These are phyloP conservation scores for Metalampra italica DNA, from an alignment of 2,888 invertebrate species.

Conservation along the genomic window DNA sequence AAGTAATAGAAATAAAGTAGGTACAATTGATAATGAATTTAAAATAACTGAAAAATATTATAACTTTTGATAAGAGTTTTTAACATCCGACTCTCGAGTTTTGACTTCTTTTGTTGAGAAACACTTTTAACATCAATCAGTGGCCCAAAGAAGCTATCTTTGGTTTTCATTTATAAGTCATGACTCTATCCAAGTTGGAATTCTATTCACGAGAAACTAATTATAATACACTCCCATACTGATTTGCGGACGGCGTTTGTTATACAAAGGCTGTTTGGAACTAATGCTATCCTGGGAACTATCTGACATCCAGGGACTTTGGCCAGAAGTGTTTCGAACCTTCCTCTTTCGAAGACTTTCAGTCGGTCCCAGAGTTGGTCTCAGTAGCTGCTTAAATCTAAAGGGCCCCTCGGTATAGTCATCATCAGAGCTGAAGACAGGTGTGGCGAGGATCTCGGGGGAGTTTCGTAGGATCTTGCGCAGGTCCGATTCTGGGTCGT, in stretches of 20 bases:
- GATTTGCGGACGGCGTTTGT: conserved; percentile 68
- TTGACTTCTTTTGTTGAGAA: no score
- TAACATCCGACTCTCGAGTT: no score
- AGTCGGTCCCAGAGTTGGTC: conserved; percentile 83
- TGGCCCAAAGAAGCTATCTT: neutral
- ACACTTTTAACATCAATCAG: neutral
- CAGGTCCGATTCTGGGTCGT: conserved; percentile 68
- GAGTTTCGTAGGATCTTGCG: conserved; percentile 70
- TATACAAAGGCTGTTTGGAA: conserved; percentile 57
- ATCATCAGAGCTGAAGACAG: conserved; percentile 65
- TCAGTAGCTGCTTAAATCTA: conserved; percentile 81
- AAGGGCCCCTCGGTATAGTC: conserved; percentile 82
- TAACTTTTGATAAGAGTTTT: no score
- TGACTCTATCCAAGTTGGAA: neutral
- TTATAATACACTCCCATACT: conserved; percentile 73
- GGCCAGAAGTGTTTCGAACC: conserved; percentile 64
- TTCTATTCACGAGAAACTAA: conserved; percentile 21
- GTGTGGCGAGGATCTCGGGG: conserved; percentile 68
- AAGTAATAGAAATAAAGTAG: no score
- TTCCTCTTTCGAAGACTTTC: conserved; percentile 83
- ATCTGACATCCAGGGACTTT: conserved; percentile 71
- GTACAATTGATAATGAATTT: no score
- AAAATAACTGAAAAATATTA: no score
- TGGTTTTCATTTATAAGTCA: neutral
- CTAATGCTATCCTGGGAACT: conserved; percentile 68